Evolutionary conservation across 2,888 invertebrate species (phyloP).

Genomic region (Lycocerus yunnanus): DNA sequence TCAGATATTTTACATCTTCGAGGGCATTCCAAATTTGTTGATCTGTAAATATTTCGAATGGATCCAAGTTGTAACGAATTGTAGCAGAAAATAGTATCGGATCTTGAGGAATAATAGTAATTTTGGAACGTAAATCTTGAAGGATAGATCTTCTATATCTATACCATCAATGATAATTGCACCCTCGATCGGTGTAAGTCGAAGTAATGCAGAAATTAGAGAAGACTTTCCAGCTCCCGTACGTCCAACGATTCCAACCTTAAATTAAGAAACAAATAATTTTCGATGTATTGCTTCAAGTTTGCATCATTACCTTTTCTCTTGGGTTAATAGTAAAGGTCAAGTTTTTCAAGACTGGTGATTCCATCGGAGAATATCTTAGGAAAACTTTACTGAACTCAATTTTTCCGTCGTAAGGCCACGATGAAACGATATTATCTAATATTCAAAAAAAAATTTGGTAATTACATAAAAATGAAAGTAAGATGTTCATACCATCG

Average conservation of each 20-base stretch:
- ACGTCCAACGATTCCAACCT: not conserved
- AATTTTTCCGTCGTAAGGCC: constrained; percentile 72
- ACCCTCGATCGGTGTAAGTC: too few relatives aligned
- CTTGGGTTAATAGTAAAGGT: constrained; percentile 70
- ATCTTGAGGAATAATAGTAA: too few relatives aligned
- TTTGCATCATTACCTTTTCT: constrained; percentile 57
- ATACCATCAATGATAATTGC: too few relatives aligned
- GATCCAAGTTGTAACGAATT: too few relatives aligned
- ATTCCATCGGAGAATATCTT: constrained; percentile 66
- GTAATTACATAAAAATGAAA: not conserved
- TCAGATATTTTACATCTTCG: too few relatives aligned
- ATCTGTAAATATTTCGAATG: too few relatives aligned
- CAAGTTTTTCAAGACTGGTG: constrained; percentile 73
- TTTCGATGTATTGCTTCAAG: not conserved
- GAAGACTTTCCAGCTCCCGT: too few relatives aligned
- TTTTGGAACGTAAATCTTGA: too few relatives aligned
- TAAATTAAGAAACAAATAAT: not conserved
- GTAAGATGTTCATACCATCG: constrained; percentile 60
- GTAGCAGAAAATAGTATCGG: too few relatives aligned
- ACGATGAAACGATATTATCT: constrained; percentile 63
- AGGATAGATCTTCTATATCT: too few relatives aligned
- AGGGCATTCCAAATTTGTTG: too few relatives aligned
- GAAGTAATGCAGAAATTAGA: too few relatives aligned
- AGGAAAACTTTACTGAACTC: constrained; percentile 67
- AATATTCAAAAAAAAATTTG: constrained; percentile 21